Evolutionary conservation across 2,888 invertebrate genomes (phyloP), one percentile per base, ranked within the genome.

Genomic region (Spicauda simplicius): DNA sequence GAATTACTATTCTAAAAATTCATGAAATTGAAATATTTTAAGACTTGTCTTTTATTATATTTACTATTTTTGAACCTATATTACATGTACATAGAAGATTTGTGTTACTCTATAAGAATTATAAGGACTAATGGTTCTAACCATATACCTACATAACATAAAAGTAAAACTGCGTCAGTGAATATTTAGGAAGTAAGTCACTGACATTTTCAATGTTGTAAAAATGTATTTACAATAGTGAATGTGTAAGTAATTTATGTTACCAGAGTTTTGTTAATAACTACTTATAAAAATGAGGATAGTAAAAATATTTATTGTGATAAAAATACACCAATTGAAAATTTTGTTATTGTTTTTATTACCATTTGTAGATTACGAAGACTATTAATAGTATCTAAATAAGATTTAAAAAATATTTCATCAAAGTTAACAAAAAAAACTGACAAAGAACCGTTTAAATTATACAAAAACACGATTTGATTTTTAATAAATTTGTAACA

Each of bases 201-300:
- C 57, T 64, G 12, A 73, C 81, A 79, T 81, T 74, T 85, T 88
- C 86, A 88, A 89, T 90, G 84, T 87, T 88, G 87, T 81, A 84
- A 88, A 88, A 79, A 90, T 90, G 71, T 83, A 76, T 88, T 90
- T 86, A 83, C 87, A 88, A 90, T 88, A 90, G 86, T 88, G 88
- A 88, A 86, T 76, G 71, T 85, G 83, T 74, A 71, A 64, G 56
- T 62, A 56, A 63, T 45, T 59, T 52, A 37, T 45, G 50, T 45
- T 33, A 54, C 37, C 20, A 63, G 48, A 69, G 53, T 66, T 61
- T 62, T 64, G 64, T 68, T 65, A 68, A 57, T 70, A 70, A 59
- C 45, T 73, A 25, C 25, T 25, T 25, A 54, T 72, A 70, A 70
- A 76, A 25, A 77, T 78, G 79, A 79, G 79, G 80, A 74, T 77